Conservation (phyloP, 2,888 invertebrate genomes). For the Pachycephus smyrnensis region DNA sequence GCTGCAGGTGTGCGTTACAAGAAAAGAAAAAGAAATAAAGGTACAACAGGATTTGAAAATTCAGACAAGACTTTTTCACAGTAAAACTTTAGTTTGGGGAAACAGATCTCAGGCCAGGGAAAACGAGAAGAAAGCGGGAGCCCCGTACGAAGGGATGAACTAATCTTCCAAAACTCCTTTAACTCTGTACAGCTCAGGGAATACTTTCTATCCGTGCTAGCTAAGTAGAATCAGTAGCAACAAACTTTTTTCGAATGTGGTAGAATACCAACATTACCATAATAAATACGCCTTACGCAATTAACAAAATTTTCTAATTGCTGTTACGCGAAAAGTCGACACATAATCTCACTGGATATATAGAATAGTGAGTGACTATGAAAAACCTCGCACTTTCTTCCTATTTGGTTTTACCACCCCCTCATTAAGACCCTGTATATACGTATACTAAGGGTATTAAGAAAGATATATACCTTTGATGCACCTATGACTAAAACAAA, state of each 20-base stretch:
- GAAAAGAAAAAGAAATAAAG: background rate
- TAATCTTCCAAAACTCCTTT: constrained; percentile 38
- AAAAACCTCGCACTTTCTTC: background rate
- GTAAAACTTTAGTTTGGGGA: constrained; percentile 11
- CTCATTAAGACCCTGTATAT: background rate
- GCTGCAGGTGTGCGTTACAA: background rate
- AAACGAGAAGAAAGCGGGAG: constrained; percentile 20
- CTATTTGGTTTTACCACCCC: background rate
- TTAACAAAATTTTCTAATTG: background rate
- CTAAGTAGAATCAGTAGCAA: background rate
- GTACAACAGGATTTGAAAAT: constrained; percentile 20
- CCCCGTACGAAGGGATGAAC: constrained; percentile 22
- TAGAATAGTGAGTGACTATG: background rate
- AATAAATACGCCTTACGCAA: background rate
- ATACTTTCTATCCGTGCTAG: constrained; percentile 23
- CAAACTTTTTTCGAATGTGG: background rate
- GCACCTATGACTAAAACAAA: background rate
- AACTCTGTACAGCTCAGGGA: constrained; percentile 23
- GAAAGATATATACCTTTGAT: background rate
- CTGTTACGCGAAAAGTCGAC: background rate
- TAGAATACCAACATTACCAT: background rate
- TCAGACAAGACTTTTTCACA: constrained; percentile 28
- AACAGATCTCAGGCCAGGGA: constrained; percentile 14
- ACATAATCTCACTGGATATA: background rate
- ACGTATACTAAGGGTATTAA: background rate